A percentile compares a stretch with the other conserved stretches of the same genome.
Conservation (phyloP, 2,113 vertebrate species). For the Pantherophis guttatus region DNA sequence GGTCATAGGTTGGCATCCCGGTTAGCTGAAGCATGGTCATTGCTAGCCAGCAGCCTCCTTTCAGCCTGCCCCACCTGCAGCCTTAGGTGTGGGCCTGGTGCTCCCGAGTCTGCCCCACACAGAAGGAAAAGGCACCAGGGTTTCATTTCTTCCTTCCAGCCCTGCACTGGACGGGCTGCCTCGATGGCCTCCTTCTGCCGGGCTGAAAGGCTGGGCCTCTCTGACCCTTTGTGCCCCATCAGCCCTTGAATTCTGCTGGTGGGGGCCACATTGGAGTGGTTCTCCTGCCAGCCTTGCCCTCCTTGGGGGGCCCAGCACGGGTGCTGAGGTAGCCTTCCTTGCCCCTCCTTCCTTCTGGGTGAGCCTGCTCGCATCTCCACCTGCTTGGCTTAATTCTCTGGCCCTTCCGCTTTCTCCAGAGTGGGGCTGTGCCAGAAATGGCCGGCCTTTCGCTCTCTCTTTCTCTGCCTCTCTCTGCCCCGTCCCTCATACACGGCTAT, state of each 20-base stretch:
- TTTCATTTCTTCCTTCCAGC: not conserved
- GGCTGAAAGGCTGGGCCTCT: not conserved
- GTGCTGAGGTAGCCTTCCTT: not conserved
- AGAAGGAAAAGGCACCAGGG: not conserved
- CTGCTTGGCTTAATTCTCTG: constrained; percentile 11
- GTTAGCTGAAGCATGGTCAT: not conserved
- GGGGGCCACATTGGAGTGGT: not conserved
- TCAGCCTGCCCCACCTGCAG: not conserved
- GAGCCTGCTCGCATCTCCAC: not conserved
- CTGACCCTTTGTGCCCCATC: too few relatives aligned
- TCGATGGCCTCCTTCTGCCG: not conserved
- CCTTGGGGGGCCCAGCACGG: too few relatives aligned
- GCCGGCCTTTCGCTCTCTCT: not conserved
- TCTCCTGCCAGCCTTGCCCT: not conserved
- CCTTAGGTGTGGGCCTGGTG: not conserved
- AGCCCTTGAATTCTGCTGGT: not conserved
- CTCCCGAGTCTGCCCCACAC: not conserved
- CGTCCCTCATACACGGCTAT: not conserved
- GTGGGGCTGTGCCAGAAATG: not conserved
- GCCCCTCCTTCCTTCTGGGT: not conserved
- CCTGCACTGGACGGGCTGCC: not conserved
- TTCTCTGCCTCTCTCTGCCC: rapidly evolving
- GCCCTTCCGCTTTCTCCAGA: not conserved
- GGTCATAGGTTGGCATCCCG: not conserved
- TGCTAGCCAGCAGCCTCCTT: not conserved